Base-by-base conservation (phyloP, 2,888 invertebrate genomes). In the Adelognathus sp. region DNA sequence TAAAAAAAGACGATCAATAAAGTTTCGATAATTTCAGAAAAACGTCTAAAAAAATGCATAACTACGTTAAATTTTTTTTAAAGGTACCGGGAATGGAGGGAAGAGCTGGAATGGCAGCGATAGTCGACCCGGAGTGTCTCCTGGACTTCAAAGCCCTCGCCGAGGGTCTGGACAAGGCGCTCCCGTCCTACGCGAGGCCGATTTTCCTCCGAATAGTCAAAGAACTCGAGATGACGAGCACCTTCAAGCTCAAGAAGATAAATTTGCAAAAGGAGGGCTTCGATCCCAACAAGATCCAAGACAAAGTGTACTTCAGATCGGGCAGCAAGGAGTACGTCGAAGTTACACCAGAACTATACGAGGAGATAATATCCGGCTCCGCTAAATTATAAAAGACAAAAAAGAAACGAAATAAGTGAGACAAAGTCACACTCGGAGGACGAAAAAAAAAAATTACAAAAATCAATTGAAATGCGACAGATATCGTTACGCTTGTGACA, bases 91-190 rank as follows among this genome's bases (percentile, higher is more conserved):
- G 92, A 60, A 88, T 90, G 81, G 93, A 93, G 77, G 95, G 95
- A 3, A 90, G 93, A 82, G 95, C 94, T n/a, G 95, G 95, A 21
- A 95, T 95, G 95, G 94, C 93, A 5, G 94, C 94, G 14, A 93
- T 95, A 78, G 93, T 93, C 1, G 93, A 94, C 81, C 90, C 91
- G 1, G 92, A 93, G 7, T 86, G 90, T 63, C 85, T 88, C 16
- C 76, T 93, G 50, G 92, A 93, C 79, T 88, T 93, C 67, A 89
- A 91, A 61, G 88, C 86, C 0, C 87, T 93, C 0, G 92, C 92
- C 1, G 88, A 91, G 54, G 92, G 91, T n/a, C 75, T 93, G 16
- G 91, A 91, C 67, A 91, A 90, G 77, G 88, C 91, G 2, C 86
- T 95, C 52, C 94, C 95, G 0, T 81, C 92, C 0, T 95, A 95